Conservation (phyloP, 2,113 vertebrate genomes). For the Platysternon megacephalum region DNA sequence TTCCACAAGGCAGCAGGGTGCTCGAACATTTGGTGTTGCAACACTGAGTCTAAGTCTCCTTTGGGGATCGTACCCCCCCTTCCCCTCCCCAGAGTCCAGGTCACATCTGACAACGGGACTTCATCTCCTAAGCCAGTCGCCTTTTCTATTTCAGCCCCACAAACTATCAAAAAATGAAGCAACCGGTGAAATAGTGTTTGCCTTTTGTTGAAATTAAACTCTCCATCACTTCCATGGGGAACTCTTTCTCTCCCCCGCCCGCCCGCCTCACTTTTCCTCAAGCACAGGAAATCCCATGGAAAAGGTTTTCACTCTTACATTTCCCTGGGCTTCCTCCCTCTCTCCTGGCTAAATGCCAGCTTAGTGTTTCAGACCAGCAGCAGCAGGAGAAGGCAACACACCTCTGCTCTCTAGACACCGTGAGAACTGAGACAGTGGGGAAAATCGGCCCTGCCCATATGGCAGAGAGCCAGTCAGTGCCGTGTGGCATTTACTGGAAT, state of each 20-base stretch:
- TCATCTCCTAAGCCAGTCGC: not conserved
- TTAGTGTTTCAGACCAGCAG: not conserved
- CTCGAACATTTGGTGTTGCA: not conserved
- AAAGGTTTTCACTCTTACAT: constrained; percentile 57
- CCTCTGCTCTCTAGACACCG: constrained; percentile 19
- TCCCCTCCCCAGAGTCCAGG: not conserved
- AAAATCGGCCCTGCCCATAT: constrained; percentile 52
- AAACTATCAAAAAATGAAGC: not conserved
- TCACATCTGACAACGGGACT: not conserved
- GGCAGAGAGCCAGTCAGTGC: constrained; percentile 17
- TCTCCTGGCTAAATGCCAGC: constrained; percentile 57
- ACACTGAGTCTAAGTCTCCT: not conserved
- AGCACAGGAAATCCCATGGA: constrained; percentile 15
- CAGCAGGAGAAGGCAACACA: not conserved
- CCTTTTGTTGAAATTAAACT: not conserved
- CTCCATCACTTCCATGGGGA: not conserved
- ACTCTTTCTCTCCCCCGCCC: not conserved
- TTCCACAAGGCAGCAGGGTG: not conserved
- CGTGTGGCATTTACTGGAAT: constrained; percentile 21
- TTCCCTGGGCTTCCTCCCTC: constrained; percentile 55
- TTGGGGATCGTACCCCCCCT: not conserved
- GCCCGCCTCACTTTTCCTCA: constrained; percentile 3
- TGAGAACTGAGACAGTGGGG: not conserved
- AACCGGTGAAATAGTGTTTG: not conserved
- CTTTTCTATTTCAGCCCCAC: not conserved